Evolutionary conservation across 2,797 vertebrate genomes (phyloP).

Genomic region (Gobio occitaniae): DNA sequence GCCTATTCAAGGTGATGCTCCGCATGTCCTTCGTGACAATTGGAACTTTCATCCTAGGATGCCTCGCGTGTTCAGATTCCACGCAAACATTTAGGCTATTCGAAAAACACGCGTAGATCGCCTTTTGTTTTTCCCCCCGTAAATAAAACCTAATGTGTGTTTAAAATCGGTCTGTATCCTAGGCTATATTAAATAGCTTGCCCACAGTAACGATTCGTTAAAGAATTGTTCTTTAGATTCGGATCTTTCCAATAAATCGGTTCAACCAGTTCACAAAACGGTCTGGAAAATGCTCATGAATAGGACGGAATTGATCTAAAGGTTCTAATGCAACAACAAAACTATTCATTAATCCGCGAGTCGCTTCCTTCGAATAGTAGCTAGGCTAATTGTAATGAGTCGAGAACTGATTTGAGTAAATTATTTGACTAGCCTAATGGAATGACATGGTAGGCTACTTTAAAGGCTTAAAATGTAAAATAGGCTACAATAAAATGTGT

Average conservation of each 20-base stretch:
- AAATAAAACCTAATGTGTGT: neutral
- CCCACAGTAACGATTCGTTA: neutral
- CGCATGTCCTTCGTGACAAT: slow-evolving; percentile 51
- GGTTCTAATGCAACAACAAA: neutral
- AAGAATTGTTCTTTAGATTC: slow-evolving; percentile 19
- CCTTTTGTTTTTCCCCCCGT: neutral
- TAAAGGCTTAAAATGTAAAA: neutral
- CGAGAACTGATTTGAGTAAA: neutral
- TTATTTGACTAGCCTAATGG: neutral
- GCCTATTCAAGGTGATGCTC: slow-evolving; percentile 63
- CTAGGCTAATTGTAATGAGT: neutral
- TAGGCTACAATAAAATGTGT: neutral
- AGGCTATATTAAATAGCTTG: neutral
- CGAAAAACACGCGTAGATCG: neutral
- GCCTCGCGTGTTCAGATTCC: slow-evolving; percentile 2
- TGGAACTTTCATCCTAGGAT: slow-evolving; percentile 34
- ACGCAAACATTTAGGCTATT: neutral
- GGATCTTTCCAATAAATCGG: neutral
- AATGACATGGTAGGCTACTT: neutral
- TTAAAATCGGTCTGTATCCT: neutral
- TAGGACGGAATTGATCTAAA: neutral
- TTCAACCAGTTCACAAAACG: neutral
- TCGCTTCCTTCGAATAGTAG: neutral
- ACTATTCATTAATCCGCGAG: neutral
- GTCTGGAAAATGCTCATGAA: neutral